Percentiles rank a stretch among this genome's conserved stretches.
phyloP scores from a whole-genome alignment of 37 sponge, comb jelly and placozoan genomes.

The Theonella swinhoei region DNA sequence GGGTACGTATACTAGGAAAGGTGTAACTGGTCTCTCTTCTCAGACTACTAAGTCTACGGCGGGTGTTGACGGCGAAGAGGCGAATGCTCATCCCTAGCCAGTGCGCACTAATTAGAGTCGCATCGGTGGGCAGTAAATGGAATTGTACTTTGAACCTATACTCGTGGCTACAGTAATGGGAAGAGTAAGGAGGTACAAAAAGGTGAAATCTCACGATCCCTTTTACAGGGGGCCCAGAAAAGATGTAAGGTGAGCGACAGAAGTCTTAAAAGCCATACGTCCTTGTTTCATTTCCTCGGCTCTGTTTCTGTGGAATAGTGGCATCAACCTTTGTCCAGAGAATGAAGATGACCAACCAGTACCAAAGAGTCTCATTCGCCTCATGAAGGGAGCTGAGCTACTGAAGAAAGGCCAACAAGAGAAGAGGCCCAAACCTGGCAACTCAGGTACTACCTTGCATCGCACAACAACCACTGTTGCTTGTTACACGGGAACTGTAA shows the following conservation, averaged over 20 bases:
- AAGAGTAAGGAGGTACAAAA: conserved; percentile 64
- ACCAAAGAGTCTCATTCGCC: conserved; percentile 45
- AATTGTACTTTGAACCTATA: not conserved
- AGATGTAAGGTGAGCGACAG: conserved; percentile 4
- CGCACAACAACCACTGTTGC: too few species aligned
- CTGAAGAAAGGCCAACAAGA: not conserved
- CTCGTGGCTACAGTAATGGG: conserved; percentile 29
- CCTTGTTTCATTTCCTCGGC: not conserved
- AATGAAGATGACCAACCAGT: conserved; percentile 53
- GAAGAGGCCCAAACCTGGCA: too few species aligned
- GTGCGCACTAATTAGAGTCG: not conserved
- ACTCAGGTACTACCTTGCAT: too few species aligned
- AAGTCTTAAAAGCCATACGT: not conserved
- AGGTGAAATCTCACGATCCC: conserved; percentile 74
- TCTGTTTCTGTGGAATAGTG: too few species aligned
- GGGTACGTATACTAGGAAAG: not conserved
- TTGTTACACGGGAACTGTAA: too few species aligned
- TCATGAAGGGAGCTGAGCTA: conserved; percentile 16
- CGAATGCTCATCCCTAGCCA: conserved; percentile 1
- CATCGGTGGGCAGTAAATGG: not conserved
- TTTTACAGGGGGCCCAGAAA: conserved; percentile 72
- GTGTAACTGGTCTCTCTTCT: not conserved
- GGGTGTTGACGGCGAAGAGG: too few species aligned
- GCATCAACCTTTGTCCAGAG: conserved; percentile 36
- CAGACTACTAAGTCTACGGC: too few species aligned